Base-by-base conservation (phyloP, 2,797 vertebrate genomes). In the Euphonia xanthogaster region DNA sequence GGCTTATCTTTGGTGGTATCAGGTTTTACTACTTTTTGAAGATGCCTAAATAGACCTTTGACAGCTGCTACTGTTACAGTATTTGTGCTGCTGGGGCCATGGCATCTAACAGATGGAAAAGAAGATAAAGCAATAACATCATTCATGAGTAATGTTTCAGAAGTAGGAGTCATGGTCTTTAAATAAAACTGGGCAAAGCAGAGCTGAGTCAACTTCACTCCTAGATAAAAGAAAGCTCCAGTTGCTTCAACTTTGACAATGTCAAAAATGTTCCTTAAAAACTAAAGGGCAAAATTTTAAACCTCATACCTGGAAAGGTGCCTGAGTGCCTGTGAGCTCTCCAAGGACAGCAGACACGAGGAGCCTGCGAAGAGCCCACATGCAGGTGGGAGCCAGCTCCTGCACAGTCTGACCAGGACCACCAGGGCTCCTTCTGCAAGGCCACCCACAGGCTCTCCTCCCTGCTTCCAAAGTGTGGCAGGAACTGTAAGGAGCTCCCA, bases 161-260 rank as follows among this genome's bases (percentile, higher is more conserved):
- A 75, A 93, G 68, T 25, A 67, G 94, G 76, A 96, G 79, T 84
- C 94, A 83, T 31, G 44, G 44, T 75, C 85, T 90, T 88, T 78
- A 96, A 95, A 96, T 96, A 91, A 94, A 91, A 78, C 85, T 12
- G n/a, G 33, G 76, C 73, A 89, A 87, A 92, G 50, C 61, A 40
- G 37, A 91, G 57, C 61, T 89, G 80, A 91, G 68, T 87, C 88
- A 83, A 13, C 62, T 74, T 82, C 9, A 3, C 54, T 74, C 28
- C 60, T 37, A 18, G 42, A 76, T n/a, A 50, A 87, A 82, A 95
- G 78, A 33, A 82, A 89, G 55, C 39, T 82, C 45, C 53, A 23
- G 39, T 42, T 83, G 22, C 53, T 80, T 83, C 65, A 83, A 61
- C 19, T 61, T 61, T 4, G 16, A 86, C 61, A 44, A n/a, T 14